Percentiles rank a stretch among this genome's conserved stretches.
phyloP scores from a whole-genome alignment of 1,140 invertebrate genomes.

The Cydia amplana region DNA sequence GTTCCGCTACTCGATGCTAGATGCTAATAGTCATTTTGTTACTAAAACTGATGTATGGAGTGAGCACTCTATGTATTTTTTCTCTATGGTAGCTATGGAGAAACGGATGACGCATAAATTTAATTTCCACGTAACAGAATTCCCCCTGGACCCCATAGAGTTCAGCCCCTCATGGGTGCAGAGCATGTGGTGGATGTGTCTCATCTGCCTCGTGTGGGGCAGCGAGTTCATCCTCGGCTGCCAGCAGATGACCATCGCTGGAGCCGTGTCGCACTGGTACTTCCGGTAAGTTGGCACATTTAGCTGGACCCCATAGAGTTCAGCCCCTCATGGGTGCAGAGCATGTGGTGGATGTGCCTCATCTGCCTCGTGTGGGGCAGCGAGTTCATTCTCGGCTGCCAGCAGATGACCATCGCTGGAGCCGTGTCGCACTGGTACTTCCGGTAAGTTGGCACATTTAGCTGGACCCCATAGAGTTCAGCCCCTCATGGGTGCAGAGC shows the following conservation, averaged over 20 bases:
- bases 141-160: conserved; percentile 60
- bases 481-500: conserved; percentile 86
- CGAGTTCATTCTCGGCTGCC: conserved; percentile 95
- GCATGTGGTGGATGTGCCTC: conserved; percentile 95
- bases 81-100: no score
- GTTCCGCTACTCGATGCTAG: no score
- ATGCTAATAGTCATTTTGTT: no score
- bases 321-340: conserved; percentile 85
- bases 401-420: conserved; percentile 94
- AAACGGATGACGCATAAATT: no score
- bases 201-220: conserved; percentile 93
- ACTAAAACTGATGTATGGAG: no score
- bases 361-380: conserved; percentile 93
- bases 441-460: conserved; percentile 82
- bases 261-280: conserved; percentile 93
- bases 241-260: conserved; percentile 94
- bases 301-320: conserved; percentile 70
- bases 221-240: conserved; percentile 95
- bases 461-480: conserved; percentile 69
- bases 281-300: conserved; percentile 87
- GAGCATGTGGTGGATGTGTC: conserved; percentile 95
- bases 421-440: conserved; percentile 95
- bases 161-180: conserved; percentile 84
- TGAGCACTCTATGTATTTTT: no score
- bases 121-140: conserved; percentile 38